Evolutionary conservation across 1,140 invertebrate genomes (phyloP), one percentile per base, ranked within the genome.

Genomic region (Pseudomyrmex pallidus): DNA sequence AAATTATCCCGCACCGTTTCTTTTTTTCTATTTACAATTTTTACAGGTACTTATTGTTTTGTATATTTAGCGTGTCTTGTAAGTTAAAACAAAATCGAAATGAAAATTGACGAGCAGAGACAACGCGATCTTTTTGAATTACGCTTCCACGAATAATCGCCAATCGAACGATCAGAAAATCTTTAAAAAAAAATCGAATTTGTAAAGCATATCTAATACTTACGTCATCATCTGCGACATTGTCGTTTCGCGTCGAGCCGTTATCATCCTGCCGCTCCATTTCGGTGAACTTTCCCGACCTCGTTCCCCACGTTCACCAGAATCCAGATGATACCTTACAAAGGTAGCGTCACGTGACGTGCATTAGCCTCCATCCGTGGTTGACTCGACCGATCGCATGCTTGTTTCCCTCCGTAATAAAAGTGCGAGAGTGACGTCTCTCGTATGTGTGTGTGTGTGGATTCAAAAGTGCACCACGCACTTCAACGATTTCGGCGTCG

Each of bases 241-340:
- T 50, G 15, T 57, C 25, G 1, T 74, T 3, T n/a, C 12, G 83
- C 0, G 56, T 52, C 5, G 68, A 25, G 8, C 12, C 54, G 22
- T 80, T 66, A 52, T 80, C 84, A 52, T 88, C 70, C 22, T 25
- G 25, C 13, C 61, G 22, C 67, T 89, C 85, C 88, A 89, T 89
- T 89, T 84, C 88, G 35, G 64, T 84, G 77, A 87, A 88, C 61
- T 77, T 88, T 35, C 35, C 35, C 63, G 25, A 70, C 35, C 78
- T 70, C 77, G 82, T 85, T 35, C 35, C 64, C 44, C 61, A 62
- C 63, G 57, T 61, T 84, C 35, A 89, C 61, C 86, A 70, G 87
- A 87, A 89, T 76, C 84, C 44, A 84, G 72, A 52, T 57, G 91
- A 92, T 87, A 89, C 90, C 90, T 90, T 92, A 92, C 73, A 92